Percentiles rank a stretch among this genome's conserved stretches.
Evolutionary conservation across 1,140 invertebrate species (phyloP).

Genomic region (Lamellibrachia luymesi): DNA sequence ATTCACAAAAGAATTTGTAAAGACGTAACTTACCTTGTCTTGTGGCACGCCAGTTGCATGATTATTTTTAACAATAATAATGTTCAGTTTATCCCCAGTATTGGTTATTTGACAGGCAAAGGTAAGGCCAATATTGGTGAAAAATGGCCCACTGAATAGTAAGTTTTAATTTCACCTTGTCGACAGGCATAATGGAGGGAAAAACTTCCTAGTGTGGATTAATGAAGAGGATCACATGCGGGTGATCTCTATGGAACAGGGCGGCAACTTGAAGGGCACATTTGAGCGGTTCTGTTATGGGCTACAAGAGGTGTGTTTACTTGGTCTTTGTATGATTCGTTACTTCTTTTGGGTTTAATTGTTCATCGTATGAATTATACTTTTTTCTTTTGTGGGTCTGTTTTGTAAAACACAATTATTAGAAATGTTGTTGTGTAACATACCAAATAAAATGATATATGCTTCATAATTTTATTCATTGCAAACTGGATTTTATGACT

Average conservation of each 20-base stretch:
- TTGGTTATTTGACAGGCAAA: too few relatives aligned
- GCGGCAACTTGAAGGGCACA: constrained; percentile 21
- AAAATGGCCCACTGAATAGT: too few relatives aligned
- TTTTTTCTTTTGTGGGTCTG: not conserved
- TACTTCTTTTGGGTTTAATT: not conserved
- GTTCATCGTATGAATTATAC: not conserved
- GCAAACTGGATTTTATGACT: not conserved
- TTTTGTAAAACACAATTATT: not conserved
- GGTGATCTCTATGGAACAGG: constrained; percentile 92
- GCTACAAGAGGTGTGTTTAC: not conserved
- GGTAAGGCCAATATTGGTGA: too few relatives aligned
- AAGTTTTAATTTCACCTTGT: not conserved
- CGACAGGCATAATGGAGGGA: constrained; percentile 82
- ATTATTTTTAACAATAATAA: too few relatives aligned
- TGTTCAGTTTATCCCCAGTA: too few relatives aligned
- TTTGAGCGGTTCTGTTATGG: constrained; percentile 23
- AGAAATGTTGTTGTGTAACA: not conserved
- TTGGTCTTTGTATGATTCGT: not conserved
- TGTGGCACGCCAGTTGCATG: too few relatives aligned
- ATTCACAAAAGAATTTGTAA: too few relatives aligned
- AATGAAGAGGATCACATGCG: constrained; percentile 98
- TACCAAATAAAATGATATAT: not conserved
- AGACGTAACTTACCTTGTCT: too few relatives aligned
- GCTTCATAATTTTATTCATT: not conserved
- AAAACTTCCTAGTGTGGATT: constrained; percentile 97